phyloP scores from a whole-genome alignment of 2,113 vertebrate genomes.

The Glaucidium brasilianum region DNA sequence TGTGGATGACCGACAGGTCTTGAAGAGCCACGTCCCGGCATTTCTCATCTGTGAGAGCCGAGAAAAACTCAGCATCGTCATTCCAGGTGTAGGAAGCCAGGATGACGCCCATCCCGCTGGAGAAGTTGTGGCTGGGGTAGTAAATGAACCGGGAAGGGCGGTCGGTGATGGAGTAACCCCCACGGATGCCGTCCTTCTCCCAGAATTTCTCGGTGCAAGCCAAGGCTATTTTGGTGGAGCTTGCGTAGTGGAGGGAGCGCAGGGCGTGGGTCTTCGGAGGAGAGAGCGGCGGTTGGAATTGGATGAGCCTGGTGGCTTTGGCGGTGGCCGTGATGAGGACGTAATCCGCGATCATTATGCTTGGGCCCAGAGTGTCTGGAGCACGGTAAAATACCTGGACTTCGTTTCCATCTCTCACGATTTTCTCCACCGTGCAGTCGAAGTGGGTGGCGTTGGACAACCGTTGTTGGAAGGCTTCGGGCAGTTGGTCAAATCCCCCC shows the following conservation, averaged over 20 bases:
- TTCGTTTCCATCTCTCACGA: neutral
- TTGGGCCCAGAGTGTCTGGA: accelerated
- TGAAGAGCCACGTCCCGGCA: slow-evolving; percentile 59
- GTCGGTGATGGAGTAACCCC: slow-evolving; percentile 80
- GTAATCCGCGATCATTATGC: slow-evolving; percentile 5
- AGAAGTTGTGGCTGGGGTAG: slow-evolving; percentile 84
- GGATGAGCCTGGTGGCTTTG: slow-evolving; percentile 78
- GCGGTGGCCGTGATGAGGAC: slow-evolving; percentile 75
- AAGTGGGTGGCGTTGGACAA: neutral
- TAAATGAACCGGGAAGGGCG: slow-evolving; percentile 79
- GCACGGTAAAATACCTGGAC: neutral
- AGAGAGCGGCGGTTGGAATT: slow-evolving; percentile 75
- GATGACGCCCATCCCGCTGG: slow-evolving; percentile 54
- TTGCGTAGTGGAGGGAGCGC: slow-evolving; percentile 77
- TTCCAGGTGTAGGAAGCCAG: slow-evolving; percentile 85
- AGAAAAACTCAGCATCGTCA: slow-evolving; percentile 74
- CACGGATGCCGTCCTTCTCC: slow-evolving; percentile 77
- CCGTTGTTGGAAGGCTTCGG: neutral
- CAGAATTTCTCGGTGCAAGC: slow-evolving; percentile 80
- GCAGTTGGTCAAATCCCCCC: slow-evolving; percentile 53
- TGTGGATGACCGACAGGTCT: slow-evolving; percentile 79
- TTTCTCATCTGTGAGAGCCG: slow-evolving; percentile 57
- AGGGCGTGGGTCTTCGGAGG: slow-evolving; percentile 73
- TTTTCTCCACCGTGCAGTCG: neutral
- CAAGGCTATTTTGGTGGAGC: slow-evolving; percentile 78